Conservation (phyloP, 2,113 vertebrate species). For the Dolichallabes microphthalmus region DNA sequence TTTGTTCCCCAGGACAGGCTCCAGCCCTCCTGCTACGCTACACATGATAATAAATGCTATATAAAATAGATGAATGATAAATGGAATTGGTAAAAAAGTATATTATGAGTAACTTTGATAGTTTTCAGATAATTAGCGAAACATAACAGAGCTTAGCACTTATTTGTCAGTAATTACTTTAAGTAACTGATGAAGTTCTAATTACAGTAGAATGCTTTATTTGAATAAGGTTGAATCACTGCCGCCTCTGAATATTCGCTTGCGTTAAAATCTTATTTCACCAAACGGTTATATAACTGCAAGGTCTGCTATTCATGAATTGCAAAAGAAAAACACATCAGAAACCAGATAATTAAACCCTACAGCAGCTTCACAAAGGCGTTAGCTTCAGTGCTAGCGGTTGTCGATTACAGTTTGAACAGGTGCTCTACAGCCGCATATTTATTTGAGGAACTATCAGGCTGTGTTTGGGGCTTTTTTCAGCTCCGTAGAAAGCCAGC, state of each 20-base stretch:
- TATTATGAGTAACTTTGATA: not conserved
- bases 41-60: not conserved
- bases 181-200: not conserved
- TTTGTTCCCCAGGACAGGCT: too few relatives aligned
- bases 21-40: too few relatives aligned
- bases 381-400: not conserved
- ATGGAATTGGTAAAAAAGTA: not conserved
- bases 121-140: not conserved
- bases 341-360: slow-evolving; percentile 1
- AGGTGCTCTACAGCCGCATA: slow-evolving; percentile 34
- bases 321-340: not conserved
- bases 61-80: not conserved
- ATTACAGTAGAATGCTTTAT: not conserved
- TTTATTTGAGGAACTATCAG: slow-evolving; percentile 27
- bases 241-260: not conserved
- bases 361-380: not conserved
- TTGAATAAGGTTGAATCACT: not conserved
- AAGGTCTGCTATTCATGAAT: not conserved
- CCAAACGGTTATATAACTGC: not conserved
- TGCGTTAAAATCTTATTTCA: slow-evolving; percentile 7
- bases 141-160: not conserved
- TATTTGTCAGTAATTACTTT: not conserved
- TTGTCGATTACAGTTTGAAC: slow-evolving; percentile 38
- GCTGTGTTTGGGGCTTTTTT: slow-evolving; percentile 27
- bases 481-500: slow-evolving; percentile 8